phyloP scores from a whole-genome alignment of 2,113 vertebrate genomes.

The Amblyornis subalaris region DNA sequence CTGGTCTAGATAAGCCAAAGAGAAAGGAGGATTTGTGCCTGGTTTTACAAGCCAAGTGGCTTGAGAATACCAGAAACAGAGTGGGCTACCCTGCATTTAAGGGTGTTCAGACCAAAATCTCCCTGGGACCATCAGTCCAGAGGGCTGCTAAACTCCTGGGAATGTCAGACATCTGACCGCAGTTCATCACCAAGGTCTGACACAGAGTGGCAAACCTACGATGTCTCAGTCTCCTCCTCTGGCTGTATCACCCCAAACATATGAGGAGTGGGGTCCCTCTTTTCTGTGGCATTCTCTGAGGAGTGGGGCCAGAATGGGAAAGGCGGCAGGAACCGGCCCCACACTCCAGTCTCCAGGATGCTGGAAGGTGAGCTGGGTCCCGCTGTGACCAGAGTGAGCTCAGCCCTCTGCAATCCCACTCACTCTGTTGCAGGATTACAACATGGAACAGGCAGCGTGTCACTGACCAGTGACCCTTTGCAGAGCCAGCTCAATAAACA shows the following conservation, averaged over 20 bases:
- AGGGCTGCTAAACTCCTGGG: neutral
- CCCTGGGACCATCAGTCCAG: too few species aligned
- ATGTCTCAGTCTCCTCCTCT: neutral
- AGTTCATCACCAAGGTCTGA: neutral
- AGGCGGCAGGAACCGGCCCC: neutral
- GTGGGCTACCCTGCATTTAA: neutral
- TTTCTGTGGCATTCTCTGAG: neutral
- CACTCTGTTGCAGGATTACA: neutral
- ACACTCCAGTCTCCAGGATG: fast-evolving
- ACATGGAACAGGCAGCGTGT: fast-evolving
- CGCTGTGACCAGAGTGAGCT: neutral
- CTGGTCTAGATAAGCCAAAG: neutral
- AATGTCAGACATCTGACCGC: fast-evolving
- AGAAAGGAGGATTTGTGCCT: neutral
- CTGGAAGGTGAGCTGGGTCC: neutral
- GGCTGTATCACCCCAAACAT: fast-evolving
- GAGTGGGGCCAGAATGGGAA: neutral
- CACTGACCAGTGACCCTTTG: neutral
- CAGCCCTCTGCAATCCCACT: neutral
- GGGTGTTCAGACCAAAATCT: neutral
- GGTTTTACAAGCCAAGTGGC: neutral
- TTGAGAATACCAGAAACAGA: neutral
- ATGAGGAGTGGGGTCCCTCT: neutral
- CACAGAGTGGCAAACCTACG: neutral
- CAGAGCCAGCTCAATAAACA: neutral